Evolutionary conservation across 2,113 vertebrate species (phyloP).

Genomic region (Oncorhynchus keta): DNA sequence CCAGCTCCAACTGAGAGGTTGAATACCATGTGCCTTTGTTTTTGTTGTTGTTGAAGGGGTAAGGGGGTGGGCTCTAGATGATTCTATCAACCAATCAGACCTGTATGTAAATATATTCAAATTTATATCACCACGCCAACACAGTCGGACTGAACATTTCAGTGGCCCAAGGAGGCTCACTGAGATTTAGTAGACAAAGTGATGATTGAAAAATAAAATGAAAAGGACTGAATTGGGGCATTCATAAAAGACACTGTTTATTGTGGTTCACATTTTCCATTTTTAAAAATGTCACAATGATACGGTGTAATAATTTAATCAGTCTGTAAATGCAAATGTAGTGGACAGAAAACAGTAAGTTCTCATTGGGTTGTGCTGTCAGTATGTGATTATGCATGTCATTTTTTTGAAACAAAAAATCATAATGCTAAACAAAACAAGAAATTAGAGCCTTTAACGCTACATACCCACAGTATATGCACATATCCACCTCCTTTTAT

Average conservation of each 20-base stretch:
- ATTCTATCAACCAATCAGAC: too few species aligned
- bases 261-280: conserved; percentile 38
- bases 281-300: conserved; percentile 15
- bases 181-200: too few species aligned
- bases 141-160: not conserved
- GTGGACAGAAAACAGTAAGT: conserved; percentile 11
- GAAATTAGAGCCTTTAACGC: not conserved
- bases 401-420: not conserved
- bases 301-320: conserved; percentile 61
- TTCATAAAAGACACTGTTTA: conserved; percentile 54
- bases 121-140: too few species aligned
- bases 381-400: not conserved
- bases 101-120: too few species aligned
- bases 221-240: too few species aligned
- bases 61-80: too few species aligned
- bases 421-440: not conserved
- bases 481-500: not conserved
- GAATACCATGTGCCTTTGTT: too few species aligned
- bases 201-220: too few species aligned
- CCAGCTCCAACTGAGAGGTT: too few species aligned
- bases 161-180: too few species aligned
- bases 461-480: too few species aligned
- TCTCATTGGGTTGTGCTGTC: not conserved
- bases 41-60: too few species aligned
- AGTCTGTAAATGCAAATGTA: conserved; percentile 51